A percentile compares a stretch with the other conserved stretches of the same genome.
Conservation (phyloP, 2,888 invertebrate species). For the Noctua pronuba region DNA sequence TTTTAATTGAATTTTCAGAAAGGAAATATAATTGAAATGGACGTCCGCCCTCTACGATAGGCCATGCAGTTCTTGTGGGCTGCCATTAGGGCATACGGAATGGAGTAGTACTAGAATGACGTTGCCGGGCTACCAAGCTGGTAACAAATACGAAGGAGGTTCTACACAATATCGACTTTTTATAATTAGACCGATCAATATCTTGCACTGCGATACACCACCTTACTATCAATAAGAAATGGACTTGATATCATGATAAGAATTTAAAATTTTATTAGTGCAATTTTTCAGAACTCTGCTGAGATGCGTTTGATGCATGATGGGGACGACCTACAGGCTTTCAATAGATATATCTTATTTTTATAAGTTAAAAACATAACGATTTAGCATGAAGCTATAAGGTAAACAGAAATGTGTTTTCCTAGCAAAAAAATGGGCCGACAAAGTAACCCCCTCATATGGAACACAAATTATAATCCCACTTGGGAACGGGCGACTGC, state of each 20-base stretch:
- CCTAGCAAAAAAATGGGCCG: neutral
- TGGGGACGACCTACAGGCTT: neutral
- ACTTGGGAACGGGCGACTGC: neutral
- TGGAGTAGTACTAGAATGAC: conserved; percentile 8
- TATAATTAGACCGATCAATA: conserved; percentile 49
- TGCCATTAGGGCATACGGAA: neutral
- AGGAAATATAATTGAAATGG: no score
- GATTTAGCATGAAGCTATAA: neutral
- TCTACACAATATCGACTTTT: conserved; percentile 14
- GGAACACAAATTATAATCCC: neutral
- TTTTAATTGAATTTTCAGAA: neutral
- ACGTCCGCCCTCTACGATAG: conserved; percentile 27
- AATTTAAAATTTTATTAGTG: neutral
- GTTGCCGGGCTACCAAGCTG: conserved; percentile 46
- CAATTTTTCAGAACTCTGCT: neutral
- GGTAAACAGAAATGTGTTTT: neutral
- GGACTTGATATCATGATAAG: neutral
- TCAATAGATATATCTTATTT: neutral
- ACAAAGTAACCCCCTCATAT: neutral
- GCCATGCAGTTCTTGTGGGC: conserved; percentile 39
- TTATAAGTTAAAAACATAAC: neutral
- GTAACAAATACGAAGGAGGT: conserved; percentile 36
- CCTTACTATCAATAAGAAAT: neutral
- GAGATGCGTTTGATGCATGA: neutral
- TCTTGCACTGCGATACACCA: conserved; percentile 5